Evolutionary conservation across 1,140 invertebrate genomes (phyloP).

Genomic region (Tigriopus japonicus): DNA sequence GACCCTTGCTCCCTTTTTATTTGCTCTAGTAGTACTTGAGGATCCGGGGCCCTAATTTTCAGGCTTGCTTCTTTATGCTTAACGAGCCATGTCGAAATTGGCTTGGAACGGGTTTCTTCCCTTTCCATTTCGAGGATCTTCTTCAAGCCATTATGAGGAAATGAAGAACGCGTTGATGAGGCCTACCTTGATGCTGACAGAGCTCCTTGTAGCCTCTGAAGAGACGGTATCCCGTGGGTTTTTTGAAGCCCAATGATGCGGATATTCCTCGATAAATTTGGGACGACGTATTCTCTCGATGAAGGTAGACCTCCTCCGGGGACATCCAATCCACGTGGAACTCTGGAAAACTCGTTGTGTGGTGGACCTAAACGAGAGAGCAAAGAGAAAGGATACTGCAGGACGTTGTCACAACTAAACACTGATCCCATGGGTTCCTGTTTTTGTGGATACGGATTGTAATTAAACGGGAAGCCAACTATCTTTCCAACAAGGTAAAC

Average conservation of each 20-base stretch:
- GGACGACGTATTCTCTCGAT: constrained; percentile 26
- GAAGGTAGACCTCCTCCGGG: constrained; percentile 25
- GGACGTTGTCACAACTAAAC: too few species aligned
- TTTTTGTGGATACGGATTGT: neutral
- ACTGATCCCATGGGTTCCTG: too few species aligned
- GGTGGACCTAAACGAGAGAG: constrained; percentile 22
- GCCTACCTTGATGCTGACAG: constrained; percentile 21
- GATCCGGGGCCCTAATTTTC: too few species aligned
- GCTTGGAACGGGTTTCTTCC: too few species aligned
- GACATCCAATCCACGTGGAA: constrained; percentile 29
- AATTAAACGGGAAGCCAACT: neutral
- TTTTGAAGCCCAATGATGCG: constrained; percentile 15
- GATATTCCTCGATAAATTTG: constrained; percentile 22
- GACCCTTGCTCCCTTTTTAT: too few species aligned
- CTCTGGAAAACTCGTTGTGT: constrained; percentile 24
- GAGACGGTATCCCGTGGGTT: constrained; percentile 28
- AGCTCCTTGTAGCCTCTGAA: constrained; percentile 38
- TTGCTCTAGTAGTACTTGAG: too few species aligned
- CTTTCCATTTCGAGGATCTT: too few species aligned
- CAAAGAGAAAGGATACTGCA: too few species aligned
- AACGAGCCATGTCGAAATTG: too few species aligned
- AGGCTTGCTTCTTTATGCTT: too few species aligned
- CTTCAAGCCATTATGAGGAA: too few species aligned
- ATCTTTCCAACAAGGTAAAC: neutral
- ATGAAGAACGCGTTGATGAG: too few species aligned